phyloP scores from a whole-genome alignment of 2,113 vertebrate species.

The Mesoclemmys tuberculata region DNA sequence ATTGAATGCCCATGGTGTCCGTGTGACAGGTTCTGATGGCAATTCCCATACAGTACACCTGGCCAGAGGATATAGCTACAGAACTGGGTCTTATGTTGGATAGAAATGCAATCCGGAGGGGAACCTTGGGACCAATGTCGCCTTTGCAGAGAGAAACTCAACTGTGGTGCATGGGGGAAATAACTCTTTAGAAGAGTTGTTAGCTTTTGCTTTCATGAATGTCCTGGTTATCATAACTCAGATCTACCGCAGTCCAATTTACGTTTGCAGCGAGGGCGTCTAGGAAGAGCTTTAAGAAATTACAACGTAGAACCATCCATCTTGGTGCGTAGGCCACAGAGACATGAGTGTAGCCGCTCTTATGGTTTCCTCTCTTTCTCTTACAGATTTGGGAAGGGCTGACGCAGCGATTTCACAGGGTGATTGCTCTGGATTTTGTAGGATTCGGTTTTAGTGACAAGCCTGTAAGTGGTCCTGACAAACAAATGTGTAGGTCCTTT shows the following conservation, averaged over 20 bases:
- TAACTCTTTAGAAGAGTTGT: background rate
- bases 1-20: background rate
- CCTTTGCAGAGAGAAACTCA: background rate
- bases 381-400: conserved; percentile 94
- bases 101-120: background rate
- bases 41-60: background rate
- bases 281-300: rapidly evolving
- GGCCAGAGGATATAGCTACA: background rate
- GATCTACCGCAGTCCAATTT: background rate
- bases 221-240: background rate
- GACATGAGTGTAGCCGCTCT: background rate
- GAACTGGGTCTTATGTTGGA: background rate
- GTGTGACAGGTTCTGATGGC: background rate
- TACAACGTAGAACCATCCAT: rapidly evolving
- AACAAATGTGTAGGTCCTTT: background rate
- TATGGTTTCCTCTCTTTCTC: rapidly evolving
- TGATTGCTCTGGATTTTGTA: conserved; percentile 92
- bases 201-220: rapidly evolving
- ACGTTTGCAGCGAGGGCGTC: background rate
- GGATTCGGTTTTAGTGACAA: conserved; percentile 99
- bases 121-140: background rate
- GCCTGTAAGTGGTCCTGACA: conserved; percentile 81
- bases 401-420: conserved; percentile 89
- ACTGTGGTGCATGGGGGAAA: background rate
- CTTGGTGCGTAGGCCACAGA: background rate